Evolutionary conservation across 1,140 invertebrate genomes (phyloP).

Genomic region (Batillaria attramentaria): DNA sequence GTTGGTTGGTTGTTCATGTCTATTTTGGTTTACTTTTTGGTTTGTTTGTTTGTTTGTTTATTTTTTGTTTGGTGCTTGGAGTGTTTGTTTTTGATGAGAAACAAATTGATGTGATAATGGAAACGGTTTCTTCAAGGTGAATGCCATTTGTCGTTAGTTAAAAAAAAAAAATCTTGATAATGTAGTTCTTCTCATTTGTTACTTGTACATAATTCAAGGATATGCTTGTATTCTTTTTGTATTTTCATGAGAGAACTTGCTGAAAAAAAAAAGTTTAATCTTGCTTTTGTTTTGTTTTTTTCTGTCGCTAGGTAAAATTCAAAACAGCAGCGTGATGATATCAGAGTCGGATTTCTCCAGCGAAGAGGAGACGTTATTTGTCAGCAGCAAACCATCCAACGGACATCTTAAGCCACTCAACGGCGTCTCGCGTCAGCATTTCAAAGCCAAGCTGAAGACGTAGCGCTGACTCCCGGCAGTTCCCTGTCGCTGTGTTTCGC

Average conservation of each 20-base stretch:
- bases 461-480: constrained; percentile 31
- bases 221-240: too few relatives aligned
- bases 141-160: too few relatives aligned
- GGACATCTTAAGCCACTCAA: constrained; percentile 59
- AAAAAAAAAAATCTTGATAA: neutral
- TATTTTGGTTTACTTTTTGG: neutral
- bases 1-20: neutral
- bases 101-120: too few relatives aligned
- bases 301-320: constrained; percentile 63
- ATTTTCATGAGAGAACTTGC: too few relatives aligned
- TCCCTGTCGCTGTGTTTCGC: neutral
- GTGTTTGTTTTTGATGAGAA: too few relatives aligned
- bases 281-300: constrained; percentile 9
- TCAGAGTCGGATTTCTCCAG: constrained; percentile 77
- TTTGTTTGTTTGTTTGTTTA: too few relatives aligned
- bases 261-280: too few relatives aligned
- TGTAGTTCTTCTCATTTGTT: too few relatives aligned
- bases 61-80: too few relatives aligned
- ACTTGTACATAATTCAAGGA: too few relatives aligned
- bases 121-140: too few relatives aligned
- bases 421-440: constrained; percentile 47
- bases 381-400: constrained; percentile 58
- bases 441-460: constrained; percentile 53
- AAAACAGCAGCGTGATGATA: constrained; percentile 76
- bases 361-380: constrained; percentile 68